These are phyloP conservation scores for Perognathus longimembris DNA, from an alignment of 2,113 vertebrate species.

Conservation along the genomic window DNA sequence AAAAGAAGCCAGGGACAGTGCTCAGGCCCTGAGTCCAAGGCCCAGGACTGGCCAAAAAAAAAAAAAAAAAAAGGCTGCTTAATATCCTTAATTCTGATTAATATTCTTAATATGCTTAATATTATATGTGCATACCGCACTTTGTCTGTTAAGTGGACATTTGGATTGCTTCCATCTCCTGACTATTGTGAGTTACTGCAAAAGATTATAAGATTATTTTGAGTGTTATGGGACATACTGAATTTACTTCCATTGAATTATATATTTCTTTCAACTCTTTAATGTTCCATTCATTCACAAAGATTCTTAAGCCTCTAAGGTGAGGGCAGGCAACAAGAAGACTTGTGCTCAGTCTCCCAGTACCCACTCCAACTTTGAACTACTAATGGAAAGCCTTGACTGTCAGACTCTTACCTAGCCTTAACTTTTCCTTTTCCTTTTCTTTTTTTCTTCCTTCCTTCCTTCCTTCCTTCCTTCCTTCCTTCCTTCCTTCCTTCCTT, in stretches of 20 bases:
- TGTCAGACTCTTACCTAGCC: background rate
- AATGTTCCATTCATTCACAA: constrained; percentile 60
- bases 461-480: too few relatives aligned
- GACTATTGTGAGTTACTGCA: background rate
- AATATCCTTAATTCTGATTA: background rate
- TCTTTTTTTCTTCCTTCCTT: background rate
- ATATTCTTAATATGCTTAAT: too few relatives aligned
- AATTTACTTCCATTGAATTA: constrained; percentile 12
- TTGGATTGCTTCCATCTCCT: background rate
- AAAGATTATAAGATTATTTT: too few relatives aligned
- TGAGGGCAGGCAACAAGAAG: background rate
- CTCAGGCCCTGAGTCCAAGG: too few relatives aligned
- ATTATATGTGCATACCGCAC: background rate
- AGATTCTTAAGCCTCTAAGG: constrained; percentile 42
- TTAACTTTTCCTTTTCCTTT: background rate
- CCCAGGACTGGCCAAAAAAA: too few relatives aligned
- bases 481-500: too few relatives aligned
- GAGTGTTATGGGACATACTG: background rate
- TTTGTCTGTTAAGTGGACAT: background rate
- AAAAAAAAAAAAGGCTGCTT: background rate
- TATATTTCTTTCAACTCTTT: constrained; percentile 22
- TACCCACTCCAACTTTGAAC: constrained; percentile 19
- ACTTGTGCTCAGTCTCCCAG: constrained; percentile 14
- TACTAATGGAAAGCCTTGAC: background rate
- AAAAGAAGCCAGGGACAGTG: too few relatives aligned